Evolutionary conservation across 2,888 invertebrate genomes (phyloP), one percentile per base, ranked within the genome.

Genomic region (Macaria notata): DNA sequence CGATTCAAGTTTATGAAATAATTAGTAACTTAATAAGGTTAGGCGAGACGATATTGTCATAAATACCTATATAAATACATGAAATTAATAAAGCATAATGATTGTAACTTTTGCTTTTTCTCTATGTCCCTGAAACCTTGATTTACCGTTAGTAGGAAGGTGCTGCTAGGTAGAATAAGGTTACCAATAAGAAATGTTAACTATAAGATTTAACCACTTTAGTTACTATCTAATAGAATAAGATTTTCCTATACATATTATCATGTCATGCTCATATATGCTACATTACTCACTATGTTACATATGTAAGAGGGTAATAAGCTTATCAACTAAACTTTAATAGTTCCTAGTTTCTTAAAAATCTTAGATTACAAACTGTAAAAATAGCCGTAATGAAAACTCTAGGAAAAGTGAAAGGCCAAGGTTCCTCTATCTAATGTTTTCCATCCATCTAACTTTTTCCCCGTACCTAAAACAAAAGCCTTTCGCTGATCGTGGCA

Each of bases 41-140:
- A 92, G 92, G 86, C 86, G 92, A 92, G 92, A 92, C 90, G 91
- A 88, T 92, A 92, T 92, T 92, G 92, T 92, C 92, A 92, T 92
- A 91, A 91, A 92, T 92, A 67, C 62, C 63, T 67, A 92, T 92
- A 92, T 92, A 92, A 92, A 92, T 92, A 92, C 91, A 90, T 92
- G 89, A 92, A 92, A 92, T 92, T 91, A 92, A 92, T 92, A 92
- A 92, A 92, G 91, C 91, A 92, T 90, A 90, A 90, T 92, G 89
- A 92, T 92, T 92, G 92, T 92, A 92, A 72, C 72, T 68, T 63
- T 71, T 78, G 78, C 81, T 84, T 87, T 91, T 79, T 88, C 62
- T 69, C 48, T 56, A 46, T 29, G 8, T 64, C 61, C 61, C 56
- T 42, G 5, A 7, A 19, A 41, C 30, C 8, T 31, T 31, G 19